Evolutionary conservation across 2,888 invertebrate genomes (phyloP).

Genomic region (Tenthredo notha): DNA sequence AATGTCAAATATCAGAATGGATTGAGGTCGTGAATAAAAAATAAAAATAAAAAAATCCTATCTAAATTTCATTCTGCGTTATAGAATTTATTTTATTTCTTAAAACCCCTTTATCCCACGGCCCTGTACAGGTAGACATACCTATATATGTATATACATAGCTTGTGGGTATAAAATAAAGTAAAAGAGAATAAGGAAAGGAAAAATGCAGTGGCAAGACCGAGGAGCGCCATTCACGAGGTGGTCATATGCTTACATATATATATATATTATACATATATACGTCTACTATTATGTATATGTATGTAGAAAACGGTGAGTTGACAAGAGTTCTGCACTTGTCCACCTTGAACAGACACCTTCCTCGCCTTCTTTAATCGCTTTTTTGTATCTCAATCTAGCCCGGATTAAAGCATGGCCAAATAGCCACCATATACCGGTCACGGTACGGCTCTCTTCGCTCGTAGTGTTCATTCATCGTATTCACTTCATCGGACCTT

Average conservation of each 20-base stretch:
- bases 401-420: not conserved
- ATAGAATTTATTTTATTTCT: no score
- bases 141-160: not conserved
- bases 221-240: conserved; percentile 33
- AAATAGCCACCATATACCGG: not conserved
- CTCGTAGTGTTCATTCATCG: conserved; percentile 10
- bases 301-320: not conserved
- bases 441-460: not conserved
- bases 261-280: not conserved
- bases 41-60: not conserved
- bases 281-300: not conserved
- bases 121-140: conserved; percentile 9
- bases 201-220: not conserved
- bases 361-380: conserved; percentile 31
- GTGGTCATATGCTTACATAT: not conserved
- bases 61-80: not conserved
- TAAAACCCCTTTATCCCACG: not conserved
- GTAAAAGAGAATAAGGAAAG: not conserved
- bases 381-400: conserved; percentile 29
- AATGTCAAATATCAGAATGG: not conserved
- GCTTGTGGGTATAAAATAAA: not conserved
- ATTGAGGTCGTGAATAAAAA: not conserved
- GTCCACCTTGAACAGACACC: conserved; percentile 51
- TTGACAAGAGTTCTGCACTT: not conserved
- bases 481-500: not conserved